phyloP scores from a whole-genome alignment of 2,797 vertebrate species.

The Cheirogaleus major region DNA sequence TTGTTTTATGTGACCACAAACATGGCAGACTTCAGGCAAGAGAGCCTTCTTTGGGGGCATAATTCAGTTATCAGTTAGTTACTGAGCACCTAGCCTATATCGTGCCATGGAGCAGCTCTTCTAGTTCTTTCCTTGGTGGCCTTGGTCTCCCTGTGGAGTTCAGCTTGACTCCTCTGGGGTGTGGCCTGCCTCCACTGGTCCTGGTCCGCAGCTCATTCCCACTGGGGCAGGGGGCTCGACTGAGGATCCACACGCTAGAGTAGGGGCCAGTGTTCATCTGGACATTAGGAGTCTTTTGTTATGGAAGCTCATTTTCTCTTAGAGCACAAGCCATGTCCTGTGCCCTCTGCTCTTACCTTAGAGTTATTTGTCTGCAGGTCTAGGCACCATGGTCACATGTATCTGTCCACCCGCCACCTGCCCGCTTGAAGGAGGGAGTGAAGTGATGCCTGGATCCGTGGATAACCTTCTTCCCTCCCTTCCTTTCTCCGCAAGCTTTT shows the following conservation, averaged over 20 bases:
- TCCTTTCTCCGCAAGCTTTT: neutral
- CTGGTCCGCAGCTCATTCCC: neutral
- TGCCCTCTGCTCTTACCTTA: neutral
- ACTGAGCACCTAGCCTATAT: neutral
- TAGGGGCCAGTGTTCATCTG: neutral
- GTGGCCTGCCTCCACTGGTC: neutral
- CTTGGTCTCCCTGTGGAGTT: neutral
- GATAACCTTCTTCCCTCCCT: neutral
- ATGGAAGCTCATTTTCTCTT: neutral
- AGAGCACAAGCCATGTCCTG: neutral
- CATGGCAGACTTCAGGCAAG: neutral
- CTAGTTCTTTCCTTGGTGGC: neutral
- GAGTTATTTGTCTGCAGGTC: neutral
- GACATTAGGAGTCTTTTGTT: neutral
- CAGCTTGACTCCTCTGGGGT: neutral
- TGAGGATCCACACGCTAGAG: neutral
- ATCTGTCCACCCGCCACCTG: too few species aligned
- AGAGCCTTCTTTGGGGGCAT: neutral
- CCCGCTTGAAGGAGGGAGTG: neutral
- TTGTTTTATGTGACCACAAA: neutral
- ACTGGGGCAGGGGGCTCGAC: neutral
- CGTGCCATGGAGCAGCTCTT: neutral
- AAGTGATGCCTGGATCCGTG: neutral
- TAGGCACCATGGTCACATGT: accelerated
- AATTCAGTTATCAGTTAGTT: neutral